Conservation (phyloP, 1,140 invertebrate species). For the Olivierus martensii region DNA sequence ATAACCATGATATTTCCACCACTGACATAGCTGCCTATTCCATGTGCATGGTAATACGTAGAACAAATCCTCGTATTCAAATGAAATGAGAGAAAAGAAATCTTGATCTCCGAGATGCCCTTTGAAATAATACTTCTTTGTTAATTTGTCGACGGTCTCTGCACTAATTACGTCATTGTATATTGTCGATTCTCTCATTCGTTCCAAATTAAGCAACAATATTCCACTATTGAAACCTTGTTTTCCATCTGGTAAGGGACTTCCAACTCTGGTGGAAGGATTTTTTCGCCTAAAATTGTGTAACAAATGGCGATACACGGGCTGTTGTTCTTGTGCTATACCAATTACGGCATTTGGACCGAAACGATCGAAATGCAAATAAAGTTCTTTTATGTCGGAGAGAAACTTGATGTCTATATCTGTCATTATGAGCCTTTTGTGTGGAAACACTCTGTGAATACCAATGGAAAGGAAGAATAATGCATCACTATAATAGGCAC, state of each 20-base stretch:
- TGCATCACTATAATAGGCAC: slow-evolving; percentile 66
- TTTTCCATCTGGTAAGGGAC: slow-evolving; percentile 30
- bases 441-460: slow-evolving; percentile 48
- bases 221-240: slow-evolving; percentile 67
- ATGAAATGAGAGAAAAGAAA: slow-evolving; percentile 60
- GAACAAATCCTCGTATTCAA: slow-evolving; percentile 58
- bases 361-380: slow-evolving; percentile 51
- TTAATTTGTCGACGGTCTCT: slow-evolving; percentile 41
- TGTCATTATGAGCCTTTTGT: slow-evolving; percentile 51
- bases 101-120: slow-evolving; percentile 80
- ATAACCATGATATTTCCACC: slow-evolving; percentile 71
- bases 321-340: slow-evolving; percentile 57
- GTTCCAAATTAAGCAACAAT: slow-evolving; percentile 53
- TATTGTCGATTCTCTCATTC: slow-evolving; percentile 45
- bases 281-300: slow-evolving; percentile 48
- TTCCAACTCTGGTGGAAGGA: slow-evolving; percentile 39
- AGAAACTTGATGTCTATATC: slow-evolving; percentile 67
- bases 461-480: slow-evolving; percentile 67
- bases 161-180: slow-evolving; percentile 43
- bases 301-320: slow-evolving; percentile 65
- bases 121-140: slow-evolving; percentile 50
- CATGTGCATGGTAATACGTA: slow-evolving; percentile 62
- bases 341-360: slow-evolving; percentile 47
- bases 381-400: slow-evolving; percentile 49
- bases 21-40: slow-evolving; percentile 70